phyloP scores from a whole-genome alignment of 2,797 vertebrate species.

The Chrysocyon brachyurus region DNA sequence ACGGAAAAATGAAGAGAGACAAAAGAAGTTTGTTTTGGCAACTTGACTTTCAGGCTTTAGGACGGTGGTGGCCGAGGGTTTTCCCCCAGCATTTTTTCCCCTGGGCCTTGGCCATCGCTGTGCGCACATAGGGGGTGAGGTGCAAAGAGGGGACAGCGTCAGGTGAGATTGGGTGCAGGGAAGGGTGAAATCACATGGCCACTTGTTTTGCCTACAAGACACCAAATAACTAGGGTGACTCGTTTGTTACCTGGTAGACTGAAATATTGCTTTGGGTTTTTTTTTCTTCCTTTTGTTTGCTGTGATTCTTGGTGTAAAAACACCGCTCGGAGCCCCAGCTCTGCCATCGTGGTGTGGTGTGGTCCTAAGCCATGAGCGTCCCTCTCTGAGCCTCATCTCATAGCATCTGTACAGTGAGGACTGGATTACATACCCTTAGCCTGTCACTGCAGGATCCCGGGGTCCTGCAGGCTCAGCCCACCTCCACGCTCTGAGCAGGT shows the following conservation, averaged over 20 bases:
- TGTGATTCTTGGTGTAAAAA: not conserved
- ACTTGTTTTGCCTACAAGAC: slow-evolving; percentile 50
- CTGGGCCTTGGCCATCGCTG: not conserved
- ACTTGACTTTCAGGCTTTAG: slow-evolving; percentile 70
- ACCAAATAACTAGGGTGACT: too few species aligned
- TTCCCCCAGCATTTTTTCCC: not conserved
- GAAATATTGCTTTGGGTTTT: not conserved
- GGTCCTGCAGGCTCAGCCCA: not conserved
- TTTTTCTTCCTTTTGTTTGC: not conserved
- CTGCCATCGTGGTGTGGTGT: fast-evolving
- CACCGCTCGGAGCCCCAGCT: not conserved
- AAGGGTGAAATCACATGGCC: not conserved
- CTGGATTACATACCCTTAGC: not conserved
- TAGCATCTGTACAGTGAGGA: fast-evolving
- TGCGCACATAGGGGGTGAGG: fast-evolving
- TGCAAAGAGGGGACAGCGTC: fast-evolving
- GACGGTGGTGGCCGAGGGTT: not conserved
- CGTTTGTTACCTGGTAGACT: not conserved
- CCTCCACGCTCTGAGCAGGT: fast-evolving
- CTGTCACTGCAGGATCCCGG: not conserved
- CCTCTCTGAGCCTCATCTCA: not conserved
- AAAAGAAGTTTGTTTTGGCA: slow-evolving; percentile 84
- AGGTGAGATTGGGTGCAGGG: not conserved
- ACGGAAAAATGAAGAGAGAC: slow-evolving; percentile 70
- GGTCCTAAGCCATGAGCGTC: fast-evolving